Base-by-base conservation (phyloP, 2,888 invertebrate species). In the Sinohyriopsis cumingii region DNA sequence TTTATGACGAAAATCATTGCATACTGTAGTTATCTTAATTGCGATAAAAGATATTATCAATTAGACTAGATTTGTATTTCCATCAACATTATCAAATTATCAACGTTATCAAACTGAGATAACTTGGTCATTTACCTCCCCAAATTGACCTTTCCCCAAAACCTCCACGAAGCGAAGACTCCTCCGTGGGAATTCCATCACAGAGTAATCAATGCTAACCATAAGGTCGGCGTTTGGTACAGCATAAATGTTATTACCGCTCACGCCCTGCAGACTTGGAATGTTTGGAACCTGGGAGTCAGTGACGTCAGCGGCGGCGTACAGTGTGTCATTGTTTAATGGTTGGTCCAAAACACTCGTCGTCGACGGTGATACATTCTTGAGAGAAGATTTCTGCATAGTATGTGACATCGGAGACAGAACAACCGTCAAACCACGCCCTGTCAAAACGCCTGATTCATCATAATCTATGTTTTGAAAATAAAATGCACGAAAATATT, bases 61-160 rank as follows among this genome's bases (percentile, higher is more conserved):
- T 45, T 45, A 15, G 45, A 45, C 45, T 15, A 3, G 15, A 15
- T 45, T 45, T 3, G 1, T 45, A 12, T 15, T 45, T 45, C 15
- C 45, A 15, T 45, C 0, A 45, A 45, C 33, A 33, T 33, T 7
- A 33, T 33, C 33, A 33, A 33, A 33, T 33, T 33, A 33, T 33
- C 33, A 33, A 7, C 33, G 7, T 33, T 33, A 33, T 33, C 1
- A 33, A 33, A 45, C 45, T 45, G 9, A 45, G 15, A 12, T 12
- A 45, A 45, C 45, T 12, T 45, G 45, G 45, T 45, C 45, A 0
- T 15, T 45, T 67, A 96, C 96, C 90, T 95, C 95, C 90, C 96
- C 96, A 89, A 95, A 96, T 72, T 95, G 94, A 72, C 96, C 96
- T 90, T 95, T 95, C 24, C 95, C 95, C 63, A 96, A 92, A 88